phyloP scores from a whole-genome alignment of 2,797 vertebrate genomes.

The Tragelaphus eurycerus region DNA sequence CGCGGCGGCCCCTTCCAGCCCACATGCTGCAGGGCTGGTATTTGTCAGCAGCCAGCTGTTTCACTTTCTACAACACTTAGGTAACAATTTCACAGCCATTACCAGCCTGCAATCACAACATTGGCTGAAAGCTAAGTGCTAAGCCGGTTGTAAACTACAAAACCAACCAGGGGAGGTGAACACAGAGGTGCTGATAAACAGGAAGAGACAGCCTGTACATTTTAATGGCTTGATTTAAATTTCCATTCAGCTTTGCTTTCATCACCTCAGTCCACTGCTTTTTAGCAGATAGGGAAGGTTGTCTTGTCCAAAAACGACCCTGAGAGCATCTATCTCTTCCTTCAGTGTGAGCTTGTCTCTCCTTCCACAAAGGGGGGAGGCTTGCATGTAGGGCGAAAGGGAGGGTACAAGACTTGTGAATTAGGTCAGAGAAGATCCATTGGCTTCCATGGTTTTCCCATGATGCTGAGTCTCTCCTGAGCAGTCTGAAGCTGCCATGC shows the following conservation, averaged over 20 bases:
- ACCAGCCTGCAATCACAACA: slow-evolving; percentile 58
- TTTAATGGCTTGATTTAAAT: slow-evolving; percentile 46
- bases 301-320: not conserved
- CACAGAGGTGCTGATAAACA: slow-evolving; percentile 60
- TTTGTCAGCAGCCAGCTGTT: slow-evolving; percentile 70
- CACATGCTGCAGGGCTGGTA: not conserved
- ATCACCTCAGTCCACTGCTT: not conserved
- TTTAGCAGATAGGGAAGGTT: not conserved
- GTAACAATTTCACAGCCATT: slow-evolving; percentile 73
- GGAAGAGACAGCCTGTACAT: not conserved
- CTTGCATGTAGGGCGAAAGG: fast-evolving
- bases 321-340: fast-evolving
- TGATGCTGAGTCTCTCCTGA: too few species aligned
- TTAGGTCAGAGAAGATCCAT: fast-evolving
- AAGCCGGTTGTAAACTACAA: slow-evolving; percentile 46
- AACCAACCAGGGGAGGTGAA: slow-evolving; percentile 39
- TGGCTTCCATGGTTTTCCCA: not conserved
- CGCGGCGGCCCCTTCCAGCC: not conserved
- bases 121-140: slow-evolving; percentile 61
- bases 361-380: not conserved
- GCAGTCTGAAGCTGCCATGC: not conserved
- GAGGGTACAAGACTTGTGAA: not conserved
- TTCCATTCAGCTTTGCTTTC: not conserved
- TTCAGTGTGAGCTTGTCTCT: not conserved
- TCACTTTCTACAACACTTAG: slow-evolving; percentile 60